These are phyloP conservation scores for Carposina sasakii DNA, from an alignment of 1,140 invertebrate species.

Conservation along the genomic window DNA sequence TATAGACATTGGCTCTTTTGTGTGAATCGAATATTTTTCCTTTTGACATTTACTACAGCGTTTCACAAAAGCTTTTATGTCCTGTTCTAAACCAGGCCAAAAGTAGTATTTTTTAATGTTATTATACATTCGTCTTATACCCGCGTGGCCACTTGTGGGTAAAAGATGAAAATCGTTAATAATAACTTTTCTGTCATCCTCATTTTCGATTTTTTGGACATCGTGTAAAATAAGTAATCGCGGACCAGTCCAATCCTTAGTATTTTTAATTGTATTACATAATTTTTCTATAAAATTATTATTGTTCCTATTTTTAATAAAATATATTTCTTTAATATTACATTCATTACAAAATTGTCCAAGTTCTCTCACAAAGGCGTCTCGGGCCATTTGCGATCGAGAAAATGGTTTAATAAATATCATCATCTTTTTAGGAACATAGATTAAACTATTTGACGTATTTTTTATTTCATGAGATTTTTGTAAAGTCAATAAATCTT, in stretches of 20 bases:
- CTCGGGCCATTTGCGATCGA: constrained; percentile 16
- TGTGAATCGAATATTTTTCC: not conserved
- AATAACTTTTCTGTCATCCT: not conserved
- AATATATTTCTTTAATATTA: not conserved
- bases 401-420: constrained; percentile 10
- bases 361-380: constrained; percentile 16
- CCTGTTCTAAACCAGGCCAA: not conserved
- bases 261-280: constrained; percentile 8
- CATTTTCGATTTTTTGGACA: not conserved
- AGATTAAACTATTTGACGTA: not conserved
- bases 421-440: constrained; percentile 3
- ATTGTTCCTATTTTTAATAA: constrained; percentile 18
- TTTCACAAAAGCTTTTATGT: constrained; percentile 2
- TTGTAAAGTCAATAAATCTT: constrained; percentile 7
- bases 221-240: constrained; percentile 10
- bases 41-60: constrained; percentile 6
- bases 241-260: constrained; percentile 8
- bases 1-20: not conserved
- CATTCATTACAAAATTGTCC: constrained; percentile 5
- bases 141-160: constrained; percentile 6
- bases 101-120: constrained; percentile 5
- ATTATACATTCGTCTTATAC: constrained; percentile 4
- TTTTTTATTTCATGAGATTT: constrained; percentile 1
- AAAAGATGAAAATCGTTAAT: constrained; percentile 8
- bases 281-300: constrained; percentile 14